Base-by-base conservation (phyloP, 2,888 invertebrate genomes). In the Aphidoletes aphidimyza region DNA sequence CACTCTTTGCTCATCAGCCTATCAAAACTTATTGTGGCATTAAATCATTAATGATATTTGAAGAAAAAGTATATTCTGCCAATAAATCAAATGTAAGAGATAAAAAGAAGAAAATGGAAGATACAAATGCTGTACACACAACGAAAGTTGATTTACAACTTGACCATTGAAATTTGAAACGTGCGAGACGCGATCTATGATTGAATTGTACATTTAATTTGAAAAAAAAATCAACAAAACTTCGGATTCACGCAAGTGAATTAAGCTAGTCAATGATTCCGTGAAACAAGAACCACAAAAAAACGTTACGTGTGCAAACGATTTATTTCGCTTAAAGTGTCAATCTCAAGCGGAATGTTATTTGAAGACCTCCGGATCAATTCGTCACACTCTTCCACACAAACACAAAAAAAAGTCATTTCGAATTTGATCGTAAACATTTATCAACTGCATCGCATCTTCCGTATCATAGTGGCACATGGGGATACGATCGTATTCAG, bases 111-210 rank as follows among this genome's bases (percentile, higher is more conserved):
- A 69, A 30, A 5, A 30, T n/a, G 34, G 30, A 69, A n/a, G 2
- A 11, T 54, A 47, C 54, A 34, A n/a, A n/a, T 30, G 34, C 69
- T n/a, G n/a, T n/a, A n/a, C 69, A 34, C 26, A 54, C 30, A 69
- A 69, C 30, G 69, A 34, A 69, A 69, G 30, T 69, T 69, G 69
- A 69, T 69, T 69, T 69, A 69, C 69, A 69, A 30, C 69, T 30
- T 69, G 14, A 30, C 2, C 34, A 69, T 30, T 14, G 69, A 69
- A 69, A 69, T 26, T 34, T 34, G 69, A 69, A 30, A 54, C 22
- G 3, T n/a, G 47, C 8, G 11, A 47, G 2, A 19, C 8, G 11
- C 11, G 17, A 47, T 2, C 47, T 6, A 19, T 17, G 47, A 47
- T 47, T n/a, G 8, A 42, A 42, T 9, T 9, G 14, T 14, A 42